Percentiles rank a stretch among this genome's conserved stretches.
phyloP scores from a whole-genome alignment of 2,888 invertebrate species.

The Trichopoda pennipes region DNA sequence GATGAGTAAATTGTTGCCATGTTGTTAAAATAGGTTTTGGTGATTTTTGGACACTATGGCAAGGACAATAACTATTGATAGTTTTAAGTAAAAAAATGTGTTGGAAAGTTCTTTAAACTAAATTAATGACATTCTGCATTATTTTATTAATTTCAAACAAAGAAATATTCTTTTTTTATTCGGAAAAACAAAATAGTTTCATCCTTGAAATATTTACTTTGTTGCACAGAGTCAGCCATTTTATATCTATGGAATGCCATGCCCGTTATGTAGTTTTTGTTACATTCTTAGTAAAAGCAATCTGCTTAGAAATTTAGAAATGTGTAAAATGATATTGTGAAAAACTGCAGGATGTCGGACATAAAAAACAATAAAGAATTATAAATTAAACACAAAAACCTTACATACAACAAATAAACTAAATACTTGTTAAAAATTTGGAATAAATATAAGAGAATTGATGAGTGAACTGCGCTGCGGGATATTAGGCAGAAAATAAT shows the following conservation, averaged over 20 bases:
- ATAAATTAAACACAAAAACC: conserved; percentile 25
- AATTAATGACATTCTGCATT: no score
- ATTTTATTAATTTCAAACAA: background rate
- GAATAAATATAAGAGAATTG: conserved; percentile 15
- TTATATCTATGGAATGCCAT: conserved; percentile 10
- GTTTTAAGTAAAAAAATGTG: no score
- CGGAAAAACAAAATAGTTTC: background rate
- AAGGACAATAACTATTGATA: no score
- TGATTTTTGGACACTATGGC: no score
- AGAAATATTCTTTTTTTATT: conserved; percentile 2
- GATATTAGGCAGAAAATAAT: conserved; percentile 45
- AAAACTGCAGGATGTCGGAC: conserved; percentile 48
- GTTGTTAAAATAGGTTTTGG: no score
- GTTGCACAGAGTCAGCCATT: conserved; percentile 29
- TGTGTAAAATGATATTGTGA: conserved; percentile 58
- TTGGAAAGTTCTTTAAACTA: no score
- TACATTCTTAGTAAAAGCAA: conserved; percentile 19
- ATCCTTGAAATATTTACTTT: conserved; percentile 38
- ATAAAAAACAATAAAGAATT: background rate
- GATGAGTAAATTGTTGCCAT: no score
- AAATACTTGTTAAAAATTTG: conserved; percentile 39
- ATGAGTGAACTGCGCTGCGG: conserved; percentile 54
- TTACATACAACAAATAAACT: conserved; percentile 38
- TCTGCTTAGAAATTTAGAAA: conserved; percentile 34
- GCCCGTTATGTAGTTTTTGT: conserved; percentile 28